Evolutionary conservation across 2,113 vertebrate species (phyloP).

Genomic region (Bombycilla garrulus): DNA sequence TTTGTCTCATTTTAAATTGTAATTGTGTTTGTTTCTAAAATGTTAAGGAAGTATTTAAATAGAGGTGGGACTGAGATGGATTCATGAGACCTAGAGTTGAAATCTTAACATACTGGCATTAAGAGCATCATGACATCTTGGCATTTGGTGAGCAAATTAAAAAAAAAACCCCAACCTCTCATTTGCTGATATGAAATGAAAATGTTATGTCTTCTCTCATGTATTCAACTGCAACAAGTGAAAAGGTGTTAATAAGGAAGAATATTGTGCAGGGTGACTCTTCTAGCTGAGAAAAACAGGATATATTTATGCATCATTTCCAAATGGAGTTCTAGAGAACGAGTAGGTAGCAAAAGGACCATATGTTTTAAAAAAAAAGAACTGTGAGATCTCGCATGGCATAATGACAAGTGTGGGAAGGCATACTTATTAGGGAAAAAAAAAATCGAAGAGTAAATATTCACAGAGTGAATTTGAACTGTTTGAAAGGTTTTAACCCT

Average conservation of each 20-base stretch:
- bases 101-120: background rate
- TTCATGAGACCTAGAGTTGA: background rate
- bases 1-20: background rate
- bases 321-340: constrained; percentile 15
- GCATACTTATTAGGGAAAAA: background rate
- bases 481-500: background rate
- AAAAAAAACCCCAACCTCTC: background rate
- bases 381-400: background rate
- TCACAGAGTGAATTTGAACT: background rate
- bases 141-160: background rate
- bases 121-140: background rate
- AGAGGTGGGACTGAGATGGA: background rate
- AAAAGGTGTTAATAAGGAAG: constrained; percentile 8
- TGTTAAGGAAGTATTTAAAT: background rate
- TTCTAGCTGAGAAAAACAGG: constrained; percentile 36
- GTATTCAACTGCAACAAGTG: background rate
- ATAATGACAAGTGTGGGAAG: background rate
- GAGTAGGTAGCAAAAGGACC: constrained; percentile 11
- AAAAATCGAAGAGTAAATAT: background rate
- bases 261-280: background rate
- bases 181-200: background rate
- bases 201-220: background rate
- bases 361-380: constrained; percentile 7
- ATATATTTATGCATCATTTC: constrained; percentile 13
- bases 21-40: background rate